Evolutionary conservation across 2,113 vertebrate genomes (phyloP).

Genomic region (Rostratula benghalensis): DNA sequence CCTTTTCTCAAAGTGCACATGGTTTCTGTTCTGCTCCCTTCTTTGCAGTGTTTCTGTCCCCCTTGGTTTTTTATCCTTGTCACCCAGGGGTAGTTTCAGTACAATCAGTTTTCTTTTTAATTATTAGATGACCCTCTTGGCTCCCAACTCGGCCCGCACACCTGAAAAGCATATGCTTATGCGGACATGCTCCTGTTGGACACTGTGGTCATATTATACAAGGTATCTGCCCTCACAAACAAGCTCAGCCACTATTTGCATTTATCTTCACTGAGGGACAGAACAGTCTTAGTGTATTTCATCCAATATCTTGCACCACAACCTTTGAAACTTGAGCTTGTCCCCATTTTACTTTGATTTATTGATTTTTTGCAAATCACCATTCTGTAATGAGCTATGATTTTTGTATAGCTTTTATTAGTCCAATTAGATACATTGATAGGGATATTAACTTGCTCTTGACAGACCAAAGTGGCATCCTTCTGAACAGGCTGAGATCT

Average conservation of each 20-base stretch:
- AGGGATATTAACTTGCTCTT: neutral
- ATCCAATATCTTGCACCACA: neutral
- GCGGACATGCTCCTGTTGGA: neutral
- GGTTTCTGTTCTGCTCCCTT: neutral
- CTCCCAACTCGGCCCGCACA: neutral
- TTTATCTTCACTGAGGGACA: neutral
- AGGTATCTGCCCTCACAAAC: neutral
- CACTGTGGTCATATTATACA: rapidly evolving
- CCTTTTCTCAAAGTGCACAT: neutral
- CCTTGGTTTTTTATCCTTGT: neutral
- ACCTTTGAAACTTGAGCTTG: neutral
- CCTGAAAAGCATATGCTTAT: neutral
- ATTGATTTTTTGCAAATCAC: neutral
- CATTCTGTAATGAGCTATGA: neutral
- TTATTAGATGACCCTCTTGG: neutral
- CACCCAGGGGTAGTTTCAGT: neutral
- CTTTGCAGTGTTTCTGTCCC: neutral
- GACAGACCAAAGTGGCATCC: neutral
- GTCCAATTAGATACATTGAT: neutral
- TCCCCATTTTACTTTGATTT: neutral
- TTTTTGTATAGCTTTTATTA: neutral
- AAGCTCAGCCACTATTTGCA: neutral
- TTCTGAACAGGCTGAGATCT: neutral
- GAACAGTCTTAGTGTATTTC: neutral
- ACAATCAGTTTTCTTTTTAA: neutral